These are phyloP conservation scores for Drosophila micromelanica DNA, from an alignment of 1,140 invertebrate genomes.

Conservation along the genomic window DNA sequence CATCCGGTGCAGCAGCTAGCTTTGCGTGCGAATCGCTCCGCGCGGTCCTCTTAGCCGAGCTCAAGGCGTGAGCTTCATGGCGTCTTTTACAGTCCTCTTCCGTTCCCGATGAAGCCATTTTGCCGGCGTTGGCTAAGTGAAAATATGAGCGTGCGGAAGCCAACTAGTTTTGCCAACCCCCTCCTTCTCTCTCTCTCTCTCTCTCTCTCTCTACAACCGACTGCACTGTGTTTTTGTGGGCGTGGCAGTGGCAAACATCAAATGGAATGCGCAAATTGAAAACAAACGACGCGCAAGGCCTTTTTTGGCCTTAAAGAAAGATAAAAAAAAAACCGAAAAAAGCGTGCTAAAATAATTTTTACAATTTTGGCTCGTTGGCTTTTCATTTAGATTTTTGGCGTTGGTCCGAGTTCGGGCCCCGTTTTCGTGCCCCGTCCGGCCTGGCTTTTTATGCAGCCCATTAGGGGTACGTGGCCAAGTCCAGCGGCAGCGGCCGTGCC, in stretches of 20 bases:
- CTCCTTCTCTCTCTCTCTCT: too few species aligned
- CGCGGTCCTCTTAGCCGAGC: slow-evolving; percentile 63
- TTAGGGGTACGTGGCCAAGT: slow-evolving; percentile 59
- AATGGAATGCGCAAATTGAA: slow-evolving; percentile 74
- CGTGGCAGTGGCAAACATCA: slow-evolving; percentile 53
- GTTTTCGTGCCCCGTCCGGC: background rate
- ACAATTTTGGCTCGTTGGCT: slow-evolving; percentile 43
- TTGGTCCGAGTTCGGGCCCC: slow-evolving; percentile 20
- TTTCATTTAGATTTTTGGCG: slow-evolving; percentile 49
- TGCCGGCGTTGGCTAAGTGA: slow-evolving; percentile 64
- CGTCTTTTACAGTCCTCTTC: slow-evolving; percentile 74
- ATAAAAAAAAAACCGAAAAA: background rate
- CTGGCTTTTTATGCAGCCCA: slow-evolving; percentile 43
- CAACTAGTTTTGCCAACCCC: slow-evolving; percentile 28
- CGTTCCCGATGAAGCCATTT: slow-evolving; percentile 66
- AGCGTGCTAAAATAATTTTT: slow-evolving; percentile 40
- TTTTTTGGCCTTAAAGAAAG: slow-evolving; percentile 23
- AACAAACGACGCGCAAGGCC: slow-evolving; percentile 73
- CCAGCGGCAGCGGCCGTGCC: slow-evolving; percentile 34
- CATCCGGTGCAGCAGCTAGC: slow-evolving; percentile 71
- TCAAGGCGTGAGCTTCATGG: slow-evolving; percentile 75
- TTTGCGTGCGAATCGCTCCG: slow-evolving; percentile 60
- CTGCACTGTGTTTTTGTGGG: slow-evolving; percentile 1
- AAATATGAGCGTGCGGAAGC: slow-evolving; percentile 71
- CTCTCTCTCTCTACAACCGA: too few species aligned